Base-by-base conservation (phyloP, 2,888 invertebrate genomes). In the Pseudoips prasinana region DNA sequence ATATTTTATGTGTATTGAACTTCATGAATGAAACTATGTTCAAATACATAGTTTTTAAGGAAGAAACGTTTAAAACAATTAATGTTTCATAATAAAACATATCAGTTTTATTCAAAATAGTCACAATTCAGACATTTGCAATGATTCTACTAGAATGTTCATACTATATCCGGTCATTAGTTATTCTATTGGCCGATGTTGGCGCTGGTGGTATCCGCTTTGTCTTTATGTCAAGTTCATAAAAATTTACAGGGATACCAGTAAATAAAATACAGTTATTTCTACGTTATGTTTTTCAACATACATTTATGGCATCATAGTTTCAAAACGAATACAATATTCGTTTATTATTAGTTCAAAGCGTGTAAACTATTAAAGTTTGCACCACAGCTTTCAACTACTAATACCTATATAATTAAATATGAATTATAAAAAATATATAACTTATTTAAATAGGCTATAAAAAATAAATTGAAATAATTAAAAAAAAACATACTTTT, bases 121-220 rank as follows among this genome's bases (percentile, higher is more conserved):
- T 10, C 9, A 1, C 9, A 10, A 40, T 57, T 8, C 8, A 2
- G 2, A 37, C 18, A 42, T 37, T 7, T 24, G 26, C 24, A 9
- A 10, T 49, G n/a, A n/a, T 58, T 19, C 19, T 25, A 60, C 87
- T 73, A 64, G 87, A 87, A 84, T 43, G 36, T 84, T 86, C 85
- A 1, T 22, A n/a, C 25, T 7, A 46, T 56, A 52, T 87, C 87
- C 87, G 72, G 61, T 43, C 14, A 25, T 18, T 71, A 57, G 50
- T 72, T 58, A 32, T 0, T 7, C 73, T 71, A 42, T 22, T 64
- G 41, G 27, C 64, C 81, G 58, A 65, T 25, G 5, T 10, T 0
- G 20, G 70, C 79, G 80, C 75, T 73, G 45, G 33, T 19, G 8
- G 49, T 51, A 42, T 85, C 85, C 84, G 71, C 51, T 31, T 36